Base-by-base conservation (phyloP, 92 coral and sea anemone species). In the Paramuricea clavata region DNA sequence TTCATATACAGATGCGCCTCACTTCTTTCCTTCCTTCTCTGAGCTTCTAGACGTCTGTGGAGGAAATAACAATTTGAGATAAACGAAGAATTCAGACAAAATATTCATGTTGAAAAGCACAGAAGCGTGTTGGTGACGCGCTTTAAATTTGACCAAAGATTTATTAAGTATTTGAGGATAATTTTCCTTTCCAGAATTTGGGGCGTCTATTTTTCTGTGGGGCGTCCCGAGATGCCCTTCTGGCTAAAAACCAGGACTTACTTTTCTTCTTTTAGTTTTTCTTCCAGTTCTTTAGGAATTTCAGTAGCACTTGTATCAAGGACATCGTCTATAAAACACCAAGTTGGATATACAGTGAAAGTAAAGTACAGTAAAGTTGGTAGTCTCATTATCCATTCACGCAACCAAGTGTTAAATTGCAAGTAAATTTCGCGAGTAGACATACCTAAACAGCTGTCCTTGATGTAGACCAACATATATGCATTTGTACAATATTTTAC, bases 1-100 rank as follows among this genome's bases (percentile, higher is more conserved):
- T 91, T 97, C 90, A 97, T 91, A 62, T 97, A 97, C 90, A 97
- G 88, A 85, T 97, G 99, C 0, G 99, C 98, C 86, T 97, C 99
- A 12, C 93, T 95, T 75, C 99, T 97, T 62, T 97, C 99, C 75
- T 97, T 97, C 74, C 99, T 76, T 92, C 95, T 94, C 76, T 94
- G 99, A 39, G 94, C 91, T 83, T 97, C 99, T 47, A 97, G 93
- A 72, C 94, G 91, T 94, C 98, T 96, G 82, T 41, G 23, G 56
- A 61, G 17, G 13, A 31, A 81, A 30, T 34, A 61, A 69, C 25
- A 31, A 15, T 26, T 65, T n/a, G 36, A 22, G 3, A 54, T 5
- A 27, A n/a, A 22, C 6, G 23, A n/a, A n/a, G n/a, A n/a, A n/a
- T n/a, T n/a, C n/a, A n/a, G n/a, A n/a, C n/a, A n/a, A n/a, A n/a